Base-by-base conservation (phyloP, 2,113 vertebrate species). In the Chascanopsetta lugubris region DNA sequence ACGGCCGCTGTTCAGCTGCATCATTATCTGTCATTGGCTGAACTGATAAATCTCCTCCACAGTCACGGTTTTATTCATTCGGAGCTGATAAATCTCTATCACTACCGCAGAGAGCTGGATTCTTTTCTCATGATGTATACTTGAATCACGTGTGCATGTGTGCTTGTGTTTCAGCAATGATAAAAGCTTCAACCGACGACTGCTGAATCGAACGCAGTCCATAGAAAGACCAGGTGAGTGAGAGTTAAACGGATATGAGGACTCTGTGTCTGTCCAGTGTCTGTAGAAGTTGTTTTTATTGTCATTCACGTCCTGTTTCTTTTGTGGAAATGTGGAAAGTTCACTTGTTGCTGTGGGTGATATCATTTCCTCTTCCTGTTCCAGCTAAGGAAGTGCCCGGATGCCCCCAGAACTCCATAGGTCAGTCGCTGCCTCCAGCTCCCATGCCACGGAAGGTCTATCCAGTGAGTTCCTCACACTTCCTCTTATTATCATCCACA, bases 371-470 rank as follows among this genome's bases (percentile, higher is more conserved):
- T 88, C 34, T 90, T 80, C 87, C 81, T 77, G 72, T 82, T 85
- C 74, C 82, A 93, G 93, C 89, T 76, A 93, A 93, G 82, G 91
- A 92, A 90, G 89, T 89, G 58, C 89, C 91, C 40, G 92, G 92
- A 80, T 90, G 92, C 68, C 89, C 93, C 82, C 82, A 92, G 79
- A 96, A 91, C 68, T 88, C 94, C 32, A 80, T 85, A 15, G 65
- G 92, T 76, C 94, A 91, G 68, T 73, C 92, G 61, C 91, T 95
- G 66, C 93, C 95, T 57, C 93, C 95, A 45, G 96, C 94, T n/a
- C 95, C 95, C 69, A 93, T 95, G 92, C 94, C 94, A 64, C 91
- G 96, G 84, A 99, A 96, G 85, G 93, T 93, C 5, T 95, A 94
- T 82, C 87, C 92, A 5, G 97, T 97, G 87, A 94, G 95, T 92